Percentiles rank a stretch among this genome's conserved stretches.
These are phyloP conservation scores for Zaprionus obscuricornis DNA, from an alignment of 2,888 invertebrate genomes.

Conservation along the genomic window DNA sequence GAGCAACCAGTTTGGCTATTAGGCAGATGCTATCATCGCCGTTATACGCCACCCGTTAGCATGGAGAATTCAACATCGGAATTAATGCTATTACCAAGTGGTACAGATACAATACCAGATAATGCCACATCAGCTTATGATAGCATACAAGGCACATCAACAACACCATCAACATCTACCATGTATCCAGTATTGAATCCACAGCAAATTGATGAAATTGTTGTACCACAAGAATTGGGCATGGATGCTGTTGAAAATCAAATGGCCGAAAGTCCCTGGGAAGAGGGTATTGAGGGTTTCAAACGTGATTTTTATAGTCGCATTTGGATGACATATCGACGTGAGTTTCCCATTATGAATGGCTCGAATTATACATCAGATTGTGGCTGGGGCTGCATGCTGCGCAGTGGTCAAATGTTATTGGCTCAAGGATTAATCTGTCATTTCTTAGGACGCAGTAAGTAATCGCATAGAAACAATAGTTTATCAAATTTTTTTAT, in stretches of 20 bases:
- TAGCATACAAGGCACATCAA: conserved; percentile 55
- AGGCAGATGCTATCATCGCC: conserved; percentile 92
- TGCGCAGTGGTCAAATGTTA: conserved; percentile 96
- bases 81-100: conserved; percentile 45
- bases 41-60: conserved; percentile 86
- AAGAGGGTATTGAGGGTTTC: conserved; percentile 90
- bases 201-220: conserved; percentile 80
- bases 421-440: conserved; percentile 93
- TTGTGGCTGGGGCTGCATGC: conserved; percentile 96
- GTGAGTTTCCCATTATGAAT: conserved; percentile 92
- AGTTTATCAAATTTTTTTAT: too few species aligned
- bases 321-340: conserved; percentile 94
- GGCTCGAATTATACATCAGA: conserved; percentile 93
- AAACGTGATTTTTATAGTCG: conserved; percentile 92
- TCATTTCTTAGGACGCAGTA: conserved; percentile 92
- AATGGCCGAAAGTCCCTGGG: conserved; percentile 81
- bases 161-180: conserved; percentile 26
- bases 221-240: conserved; percentile 84
- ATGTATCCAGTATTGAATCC: conserved; percentile 73
- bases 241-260: conserved; percentile 83
- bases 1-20: conserved; percentile 95
- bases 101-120: conserved; percentile 52
- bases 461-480: conserved; percentile 49
- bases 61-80: conserved; percentile 83
- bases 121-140: conserved; percentile 74